Percentiles rank a stretch among this genome's conserved stretches.
These are phyloP conservation scores for Oscheius onirici DNA, from an alignment of 2,888 invertebrate genomes.

Conservation along the genomic window DNA sequence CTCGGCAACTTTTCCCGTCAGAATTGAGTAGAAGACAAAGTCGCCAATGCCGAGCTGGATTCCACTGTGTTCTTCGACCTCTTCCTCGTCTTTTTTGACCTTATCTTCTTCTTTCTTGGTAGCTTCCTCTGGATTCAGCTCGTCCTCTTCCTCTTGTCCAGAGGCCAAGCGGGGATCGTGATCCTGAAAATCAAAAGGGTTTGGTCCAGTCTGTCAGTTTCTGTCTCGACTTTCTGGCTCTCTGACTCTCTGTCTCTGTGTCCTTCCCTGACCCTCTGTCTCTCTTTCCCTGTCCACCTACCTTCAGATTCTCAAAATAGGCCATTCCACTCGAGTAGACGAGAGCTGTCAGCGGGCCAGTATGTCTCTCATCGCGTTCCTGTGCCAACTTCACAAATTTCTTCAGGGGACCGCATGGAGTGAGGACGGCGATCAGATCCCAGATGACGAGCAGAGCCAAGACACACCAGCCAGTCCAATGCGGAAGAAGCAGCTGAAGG, in stretches of 20 bases:
- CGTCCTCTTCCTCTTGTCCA: background rate
- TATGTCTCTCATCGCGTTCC: constrained; percentile 9
- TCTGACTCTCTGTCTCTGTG: too few species aligned
- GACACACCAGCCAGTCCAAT: constrained; percentile 11
- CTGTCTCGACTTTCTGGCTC: too few species aligned
- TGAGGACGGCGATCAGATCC: constrained; percentile 24
- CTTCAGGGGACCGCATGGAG: constrained; percentile 21
- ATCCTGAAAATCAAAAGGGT: too few species aligned
- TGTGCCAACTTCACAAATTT: constrained; percentile 13
- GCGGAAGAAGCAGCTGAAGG: background rate
- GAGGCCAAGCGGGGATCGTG: too few species aligned
- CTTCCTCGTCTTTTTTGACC: background rate
- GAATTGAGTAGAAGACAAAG: constrained; percentile 7
- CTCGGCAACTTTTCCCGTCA: constrained; percentile 7
- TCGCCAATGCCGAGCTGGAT: constrained; percentile 10
- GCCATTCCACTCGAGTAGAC: constrained; percentile 14
- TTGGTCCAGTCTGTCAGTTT: too few species aligned
- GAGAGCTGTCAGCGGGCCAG: background rate
- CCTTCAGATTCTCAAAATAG: background rate
- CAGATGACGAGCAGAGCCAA: constrained; percentile 19
- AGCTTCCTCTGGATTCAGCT: background rate
- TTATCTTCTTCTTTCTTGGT: background rate
- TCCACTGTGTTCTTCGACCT: background rate
- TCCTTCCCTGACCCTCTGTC: too few species aligned
- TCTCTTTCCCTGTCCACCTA: too few species aligned